Evolutionary conservation across 1,140 invertebrate genomes (phyloP).

Genomic region (Formica selysi): DNA sequence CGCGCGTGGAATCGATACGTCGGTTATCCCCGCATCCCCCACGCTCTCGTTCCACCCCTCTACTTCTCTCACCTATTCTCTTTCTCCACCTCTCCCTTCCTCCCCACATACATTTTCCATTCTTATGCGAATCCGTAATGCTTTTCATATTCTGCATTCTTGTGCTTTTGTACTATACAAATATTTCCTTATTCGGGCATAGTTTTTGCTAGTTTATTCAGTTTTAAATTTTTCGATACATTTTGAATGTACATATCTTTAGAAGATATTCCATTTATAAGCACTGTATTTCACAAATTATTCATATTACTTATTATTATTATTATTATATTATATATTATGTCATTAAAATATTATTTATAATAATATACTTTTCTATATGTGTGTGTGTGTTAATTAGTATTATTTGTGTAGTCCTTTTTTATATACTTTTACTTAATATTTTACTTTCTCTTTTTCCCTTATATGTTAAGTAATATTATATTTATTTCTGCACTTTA

Average conservation of each 20-base stretch:
- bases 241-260: neutral
- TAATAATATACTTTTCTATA: too few relatives aligned
- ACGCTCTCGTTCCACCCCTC: conserved; percentile 48
- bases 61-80: conserved; percentile 42
- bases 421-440: neutral
- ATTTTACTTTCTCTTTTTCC: neutral
- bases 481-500: neutral
- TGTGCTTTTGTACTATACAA: neutral
- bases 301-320: neutral
- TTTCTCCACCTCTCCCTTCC: conserved; percentile 5
- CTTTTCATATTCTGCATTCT: conserved; percentile 19
- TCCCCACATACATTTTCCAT: conserved; percentile 42
- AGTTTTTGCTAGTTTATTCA: neutral
- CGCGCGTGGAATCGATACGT: conserved; percentile 76
- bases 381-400: neutral
- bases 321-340: neutral
- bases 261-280: neutral
- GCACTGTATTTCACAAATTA: neutral
- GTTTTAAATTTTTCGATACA: neutral
- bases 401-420: neutral
- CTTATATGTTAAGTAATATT: neutral
- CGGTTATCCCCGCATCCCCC: conserved; percentile 70
- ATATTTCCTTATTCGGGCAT: neutral
- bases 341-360: neutral
- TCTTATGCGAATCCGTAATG: conserved; percentile 39